Base-by-base conservation (phyloP, 2,797 vertebrate species). In the Acanthopagrus latus region DNA sequence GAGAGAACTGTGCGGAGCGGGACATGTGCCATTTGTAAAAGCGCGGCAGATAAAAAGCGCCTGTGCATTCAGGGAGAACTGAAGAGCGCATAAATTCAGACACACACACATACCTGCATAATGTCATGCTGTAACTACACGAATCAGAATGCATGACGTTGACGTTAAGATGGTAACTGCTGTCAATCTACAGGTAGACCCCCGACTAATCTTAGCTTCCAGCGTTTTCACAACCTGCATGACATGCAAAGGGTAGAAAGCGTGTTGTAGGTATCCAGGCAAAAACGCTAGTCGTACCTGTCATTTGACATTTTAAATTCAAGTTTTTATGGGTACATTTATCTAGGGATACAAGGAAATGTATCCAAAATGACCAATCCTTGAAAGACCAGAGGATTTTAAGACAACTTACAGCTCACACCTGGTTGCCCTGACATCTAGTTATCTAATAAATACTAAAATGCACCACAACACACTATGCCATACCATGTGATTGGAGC, bases 1-100 rank as follows among this genome's bases (percentile, higher is more conserved):
- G 51, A 66, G 50, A 5, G 46, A 64, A 18, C 46, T 13, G 65
- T 18, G 72, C 7, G 3, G 71, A 71, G 71, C 29, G 76, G 73
- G 83, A 82, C 75, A 67, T 16, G 56, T 72, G 82, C 76, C 81
- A 80, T 89, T 91, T 89, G 64, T 83, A 78, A 87, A 88, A 1
- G 13, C 3, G 29, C 0, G 48, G 76, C 1, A 10, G 76, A 50
- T 78, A 8, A 67, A 83, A 71, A 71, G 66, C 17, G 56, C 51
- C 23, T 50, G 43, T 21, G 71, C 54, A 43, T 33, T 38, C 46
- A 80, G 52, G 81, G 75, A 58, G 63, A 76, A 81, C 59, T 21
- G 64, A 0, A 27, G 41, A 48, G 52, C 8, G 47, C 29, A 58
- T 41, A 64, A 66, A 77, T 50, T 25, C 59, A 68, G 16, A 62